phyloP scores from a whole-genome alignment of 2,888 invertebrate species.

The Trichopoda pennipes region DNA sequence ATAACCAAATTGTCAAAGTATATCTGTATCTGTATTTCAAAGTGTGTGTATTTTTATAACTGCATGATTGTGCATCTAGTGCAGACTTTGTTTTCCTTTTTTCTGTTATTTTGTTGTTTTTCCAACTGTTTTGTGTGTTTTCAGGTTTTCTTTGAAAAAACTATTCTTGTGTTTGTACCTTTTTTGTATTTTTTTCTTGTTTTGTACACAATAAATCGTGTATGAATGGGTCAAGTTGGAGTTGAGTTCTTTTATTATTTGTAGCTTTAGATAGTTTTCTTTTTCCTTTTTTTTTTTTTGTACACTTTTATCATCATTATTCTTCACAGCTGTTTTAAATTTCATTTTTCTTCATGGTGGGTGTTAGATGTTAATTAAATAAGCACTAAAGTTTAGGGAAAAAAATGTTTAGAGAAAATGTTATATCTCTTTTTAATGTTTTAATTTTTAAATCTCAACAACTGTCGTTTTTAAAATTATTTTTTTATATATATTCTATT shows the following conservation, averaged over 20 bases:
- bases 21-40: conserved; percentile 14
- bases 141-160: conserved; percentile 23
- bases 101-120: conserved; percentile 6
- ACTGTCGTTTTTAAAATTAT: conserved; percentile 45
- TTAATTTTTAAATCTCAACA: conserved; percentile 45
- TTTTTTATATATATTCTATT: background rate
- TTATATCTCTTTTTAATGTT: conserved; percentile 41
- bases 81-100: conserved; percentile 5
- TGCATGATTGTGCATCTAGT: conserved; percentile 45
- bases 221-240: conserved; percentile 67
- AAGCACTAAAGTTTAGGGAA: background rate
- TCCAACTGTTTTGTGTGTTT: conserved; percentile 23
- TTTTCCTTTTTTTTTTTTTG: background rate
- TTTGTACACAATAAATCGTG: conserved; percentile 39
- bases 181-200: background rate
- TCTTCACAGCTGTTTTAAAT: conserved; percentile 57
- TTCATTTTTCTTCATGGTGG: background rate
- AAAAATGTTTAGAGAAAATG: conserved; percentile 20
- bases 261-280: conserved; percentile 1
- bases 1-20: conserved; percentile 55
- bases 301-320: conserved; percentile 12
- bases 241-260: conserved; percentile 39
- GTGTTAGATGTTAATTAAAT: conserved; percentile 8
- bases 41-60: background rate
- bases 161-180: conserved; percentile 18